phyloP scores from a whole-genome alignment of 2,113 vertebrate genomes.

The Tragelaphus scriptus region DNA sequence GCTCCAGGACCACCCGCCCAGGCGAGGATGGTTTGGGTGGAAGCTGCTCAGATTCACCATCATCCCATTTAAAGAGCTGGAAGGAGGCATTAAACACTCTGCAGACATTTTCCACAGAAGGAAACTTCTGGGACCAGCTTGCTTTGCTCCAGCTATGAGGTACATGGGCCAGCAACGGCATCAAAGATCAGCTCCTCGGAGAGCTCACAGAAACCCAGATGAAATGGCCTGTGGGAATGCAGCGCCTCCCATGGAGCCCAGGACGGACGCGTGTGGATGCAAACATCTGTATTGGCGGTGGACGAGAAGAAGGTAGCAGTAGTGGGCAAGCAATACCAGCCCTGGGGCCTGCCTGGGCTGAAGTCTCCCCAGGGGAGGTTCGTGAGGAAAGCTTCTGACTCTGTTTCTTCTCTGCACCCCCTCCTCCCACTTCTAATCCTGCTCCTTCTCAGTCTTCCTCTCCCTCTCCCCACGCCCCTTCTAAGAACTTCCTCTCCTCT shows the following conservation, averaged over 20 bases:
- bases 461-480: not conserved
- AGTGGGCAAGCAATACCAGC: not conserved
- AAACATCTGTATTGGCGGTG: no score
- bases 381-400: not conserved
- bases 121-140: rapidly evolving
- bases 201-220: no score
- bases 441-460: not conserved
- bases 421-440: rapidly evolving
- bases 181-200: not conserved
- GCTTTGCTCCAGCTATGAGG: not conserved
- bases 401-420: no score
- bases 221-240: rapidly evolving
- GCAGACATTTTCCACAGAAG: not conserved
- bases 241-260: rapidly evolving
- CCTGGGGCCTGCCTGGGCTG: not conserved
- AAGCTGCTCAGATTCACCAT: not conserved
- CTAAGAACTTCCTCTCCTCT: rapidly evolving
- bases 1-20: no score
- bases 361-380: rapidly evolving
- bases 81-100: not conserved
- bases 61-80: not conserved
- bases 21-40: no score
- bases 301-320: not conserved
- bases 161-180: rapidly evolving
- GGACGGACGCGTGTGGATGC: rapidly evolving